Base-by-base conservation (phyloP, 2,113 vertebrate species). In the Cercocebus atys region DNA sequence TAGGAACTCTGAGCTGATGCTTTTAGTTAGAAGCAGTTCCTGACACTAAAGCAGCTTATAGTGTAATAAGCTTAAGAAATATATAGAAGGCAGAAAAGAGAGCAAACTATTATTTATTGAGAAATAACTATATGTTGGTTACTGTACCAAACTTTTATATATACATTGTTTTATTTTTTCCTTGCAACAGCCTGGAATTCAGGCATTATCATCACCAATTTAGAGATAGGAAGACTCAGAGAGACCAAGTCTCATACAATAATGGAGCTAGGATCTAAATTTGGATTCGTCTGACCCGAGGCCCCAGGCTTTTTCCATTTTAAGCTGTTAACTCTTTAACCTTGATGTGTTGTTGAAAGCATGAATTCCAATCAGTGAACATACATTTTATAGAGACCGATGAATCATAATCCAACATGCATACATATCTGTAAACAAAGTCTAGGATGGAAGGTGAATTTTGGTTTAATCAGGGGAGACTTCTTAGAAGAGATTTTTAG, bases 401-500 rank as follows among this genome's bases (percentile, higher is more conserved):
- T 23, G 66, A 81, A 72, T 92, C 38, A 81, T 78, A 38, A 83
- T 83, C 8, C 8, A n/a, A 38, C 27, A 84, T 72, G 20, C 27
- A 80, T 70, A 84, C 66, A 47, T 5, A 73, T 30, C 83, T 66
- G 8, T n/a, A 84, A 85, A 88, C 32, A 81, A 73, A 78, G 25
- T 52, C 50, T 61, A n/a, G 27, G 30, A 80, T 96, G n/a, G 79
- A 61, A 66, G 32, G 16, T 64, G n/a, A 78, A 57, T 64, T 91
- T 47, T 45, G 35, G 6, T 38, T 88, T 90, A 72, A 93, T 78
- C 12, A 66, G 27, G 72, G 25, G 78, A 76, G 47, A 68, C 14
- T 79, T 85, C 27, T 95, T 92, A 40, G 66, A 93, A n/a, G 47
- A 78, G 61, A 47, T 52, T 55, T 94, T 89, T 61, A 75, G 52